Evolutionary conservation across 2,797 vertebrate species (phyloP).

Genomic region (Anas acuta): DNA sequence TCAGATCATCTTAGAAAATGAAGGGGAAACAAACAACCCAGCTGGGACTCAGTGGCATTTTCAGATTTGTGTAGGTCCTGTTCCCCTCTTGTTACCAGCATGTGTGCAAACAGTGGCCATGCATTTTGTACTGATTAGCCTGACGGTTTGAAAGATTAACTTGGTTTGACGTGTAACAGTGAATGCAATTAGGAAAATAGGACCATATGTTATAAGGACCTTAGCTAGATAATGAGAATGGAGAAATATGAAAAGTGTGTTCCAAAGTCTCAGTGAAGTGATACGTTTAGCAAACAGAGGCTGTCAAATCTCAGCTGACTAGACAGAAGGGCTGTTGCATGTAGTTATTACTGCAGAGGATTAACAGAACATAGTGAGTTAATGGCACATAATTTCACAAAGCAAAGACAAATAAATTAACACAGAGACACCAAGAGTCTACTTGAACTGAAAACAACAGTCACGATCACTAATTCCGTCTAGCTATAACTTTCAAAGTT

Average conservation of each 20-base stretch:
- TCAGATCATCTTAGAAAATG: neutral
- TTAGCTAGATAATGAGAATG: constrained; percentile 59
- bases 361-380: constrained; percentile 4
- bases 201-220: constrained; percentile 65
- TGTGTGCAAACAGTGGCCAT: constrained; percentile 60
- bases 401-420: constrained; percentile 48
- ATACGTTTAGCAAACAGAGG: constrained; percentile 65
- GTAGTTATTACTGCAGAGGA: constrained; percentile 48
- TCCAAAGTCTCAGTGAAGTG: constrained; percentile 55
- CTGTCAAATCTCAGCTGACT: constrained; percentile 50
- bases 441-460: neutral
- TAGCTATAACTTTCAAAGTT: neutral
- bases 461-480: neutral
- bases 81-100: constrained; percentile 49
- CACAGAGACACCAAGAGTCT: constrained; percentile 19
- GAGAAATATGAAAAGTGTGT: constrained; percentile 53
- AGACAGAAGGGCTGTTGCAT: constrained; percentile 55
- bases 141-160: constrained; percentile 64
- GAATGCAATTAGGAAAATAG: constrained; percentile 67
- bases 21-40: constrained; percentile 12
- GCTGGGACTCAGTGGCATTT: constrained; percentile 12
- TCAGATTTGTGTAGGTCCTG: constrained; percentile 51
- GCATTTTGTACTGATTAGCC: constrained; percentile 56
- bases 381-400: constrained; percentile 41
- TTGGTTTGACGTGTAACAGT: constrained; percentile 49